These are phyloP conservation scores for Oreortyx pictus DNA, from an alignment of 2,797 vertebrate genomes.

Conservation along the genomic window DNA sequence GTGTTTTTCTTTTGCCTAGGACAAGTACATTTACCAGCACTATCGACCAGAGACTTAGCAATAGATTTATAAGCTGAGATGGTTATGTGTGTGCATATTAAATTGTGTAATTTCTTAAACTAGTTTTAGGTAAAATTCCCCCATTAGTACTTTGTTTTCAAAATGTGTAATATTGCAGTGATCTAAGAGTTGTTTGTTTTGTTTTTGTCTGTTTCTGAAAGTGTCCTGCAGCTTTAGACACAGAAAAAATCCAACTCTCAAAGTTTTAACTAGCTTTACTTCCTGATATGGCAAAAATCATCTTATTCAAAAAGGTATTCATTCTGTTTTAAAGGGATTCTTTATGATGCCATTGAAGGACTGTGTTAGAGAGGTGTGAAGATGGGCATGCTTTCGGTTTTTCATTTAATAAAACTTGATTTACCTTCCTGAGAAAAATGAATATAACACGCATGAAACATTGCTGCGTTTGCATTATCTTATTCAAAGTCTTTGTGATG, in stretches of 20 bases:
- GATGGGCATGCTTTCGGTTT: not conserved
- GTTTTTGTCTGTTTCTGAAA: not conserved
- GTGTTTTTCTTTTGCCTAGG: not conserved
- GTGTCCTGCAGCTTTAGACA: not conserved
- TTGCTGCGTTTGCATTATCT: not conserved
- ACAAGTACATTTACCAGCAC: not conserved
- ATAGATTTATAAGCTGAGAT: not conserved
- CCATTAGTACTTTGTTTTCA: not conserved
- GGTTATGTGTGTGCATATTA: not conserved
- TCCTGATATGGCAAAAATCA: not conserved
- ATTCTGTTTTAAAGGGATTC: not conserved
- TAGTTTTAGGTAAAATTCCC: not conserved
- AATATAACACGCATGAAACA: rapidly evolving
- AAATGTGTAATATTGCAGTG: conserved; percentile 6
- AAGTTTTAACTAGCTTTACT: not conserved
- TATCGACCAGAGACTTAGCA: not conserved
- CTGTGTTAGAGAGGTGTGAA: not conserved
- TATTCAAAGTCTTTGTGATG: not conserved
- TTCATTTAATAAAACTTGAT: not conserved
- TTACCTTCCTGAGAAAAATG: not conserved
- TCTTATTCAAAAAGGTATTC: not conserved
- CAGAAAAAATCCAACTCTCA: not conserved
- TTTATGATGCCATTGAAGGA: not conserved
- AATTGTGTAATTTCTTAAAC: not conserved
- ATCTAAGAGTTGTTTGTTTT: conserved; percentile 14